Conservation (phyloP, 2,113 vertebrate genomes). For the Tachycineta bicolor region DNA sequence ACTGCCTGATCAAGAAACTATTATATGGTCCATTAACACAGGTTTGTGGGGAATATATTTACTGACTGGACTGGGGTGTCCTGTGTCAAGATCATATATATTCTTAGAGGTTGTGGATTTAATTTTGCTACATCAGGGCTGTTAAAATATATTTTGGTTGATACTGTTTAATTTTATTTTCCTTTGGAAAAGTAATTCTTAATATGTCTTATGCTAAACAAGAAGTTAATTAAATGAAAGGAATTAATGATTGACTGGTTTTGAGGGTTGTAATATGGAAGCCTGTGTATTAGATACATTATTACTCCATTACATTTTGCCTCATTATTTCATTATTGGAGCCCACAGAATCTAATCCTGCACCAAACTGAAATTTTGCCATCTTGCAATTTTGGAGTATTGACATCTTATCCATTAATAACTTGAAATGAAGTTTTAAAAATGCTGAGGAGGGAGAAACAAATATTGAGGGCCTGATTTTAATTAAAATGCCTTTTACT, state of each 20-base stretch:
- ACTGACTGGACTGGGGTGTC: background rate
- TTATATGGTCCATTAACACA: background rate
- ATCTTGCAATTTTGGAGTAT: background rate
- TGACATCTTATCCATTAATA: background rate
- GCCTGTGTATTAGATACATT: rapidly evolving
- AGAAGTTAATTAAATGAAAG: background rate
- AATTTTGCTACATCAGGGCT: background rate
- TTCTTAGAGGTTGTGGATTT: background rate
- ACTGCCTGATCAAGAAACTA: background rate
- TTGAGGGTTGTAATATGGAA: background rate
- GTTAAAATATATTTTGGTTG: background rate
- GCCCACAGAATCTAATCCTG: background rate
- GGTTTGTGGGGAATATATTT: background rate
- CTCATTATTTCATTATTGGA: background rate
- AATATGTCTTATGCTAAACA: background rate
- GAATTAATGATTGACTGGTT: background rate
- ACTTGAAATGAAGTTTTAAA: background rate
- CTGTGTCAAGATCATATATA: background rate
- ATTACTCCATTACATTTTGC: background rate
- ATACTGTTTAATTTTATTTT: background rate
- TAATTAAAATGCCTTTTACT: background rate
- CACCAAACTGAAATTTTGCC: background rate
- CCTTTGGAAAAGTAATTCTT: background rate
- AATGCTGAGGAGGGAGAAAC: background rate
- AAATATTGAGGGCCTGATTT: background rate